Conservation (phyloP, 1,140 invertebrate genomes). For the Lamellibrachia luymesi region DNA sequence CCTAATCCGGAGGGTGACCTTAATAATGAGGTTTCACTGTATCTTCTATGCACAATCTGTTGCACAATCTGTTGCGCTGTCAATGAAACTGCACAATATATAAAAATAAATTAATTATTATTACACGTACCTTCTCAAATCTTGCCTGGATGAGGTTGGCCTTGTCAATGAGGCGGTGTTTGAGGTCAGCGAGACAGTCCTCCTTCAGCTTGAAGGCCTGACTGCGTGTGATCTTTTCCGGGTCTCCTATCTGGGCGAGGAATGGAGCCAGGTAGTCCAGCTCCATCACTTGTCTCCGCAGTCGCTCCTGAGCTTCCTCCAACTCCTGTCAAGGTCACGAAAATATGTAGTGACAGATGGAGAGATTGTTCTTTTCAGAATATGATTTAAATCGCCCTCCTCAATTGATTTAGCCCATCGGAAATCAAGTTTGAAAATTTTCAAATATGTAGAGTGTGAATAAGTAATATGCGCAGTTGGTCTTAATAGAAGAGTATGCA, state of each 20-base stretch:
- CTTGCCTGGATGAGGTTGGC: slow-evolving; percentile 58
- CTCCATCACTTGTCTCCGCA: slow-evolving; percentile 55
- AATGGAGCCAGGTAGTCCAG: slow-evolving; percentile 58
- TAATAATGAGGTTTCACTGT: no score
- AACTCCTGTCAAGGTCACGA: slow-evolving; percentile 41
- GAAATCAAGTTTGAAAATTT: no score
- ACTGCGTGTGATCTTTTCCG: slow-evolving; percentile 45
- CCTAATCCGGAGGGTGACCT: no score
- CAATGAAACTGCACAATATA: background rate
- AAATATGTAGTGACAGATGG: slow-evolving; percentile 8
- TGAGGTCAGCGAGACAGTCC: slow-evolving; percentile 54
- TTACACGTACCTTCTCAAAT: slow-evolving; percentile 53
- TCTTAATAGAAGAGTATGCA: no score
- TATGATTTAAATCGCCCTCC: no score
- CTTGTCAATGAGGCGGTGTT: slow-evolving; percentile 56
- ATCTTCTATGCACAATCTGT: no score
- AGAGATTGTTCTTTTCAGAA: background rate
- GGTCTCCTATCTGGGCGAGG: slow-evolving; percentile 53
- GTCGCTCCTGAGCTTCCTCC: slow-evolving; percentile 50
- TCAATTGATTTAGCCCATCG: no score
- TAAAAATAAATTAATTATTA: background rate
- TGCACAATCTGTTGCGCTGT: no score
- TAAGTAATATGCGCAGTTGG: no score
- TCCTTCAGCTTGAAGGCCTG: slow-evolving; percentile 52
- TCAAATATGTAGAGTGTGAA: no score